Conservation (phyloP, 2,797 vertebrate species). For the Eremophila alpestris region DNA sequence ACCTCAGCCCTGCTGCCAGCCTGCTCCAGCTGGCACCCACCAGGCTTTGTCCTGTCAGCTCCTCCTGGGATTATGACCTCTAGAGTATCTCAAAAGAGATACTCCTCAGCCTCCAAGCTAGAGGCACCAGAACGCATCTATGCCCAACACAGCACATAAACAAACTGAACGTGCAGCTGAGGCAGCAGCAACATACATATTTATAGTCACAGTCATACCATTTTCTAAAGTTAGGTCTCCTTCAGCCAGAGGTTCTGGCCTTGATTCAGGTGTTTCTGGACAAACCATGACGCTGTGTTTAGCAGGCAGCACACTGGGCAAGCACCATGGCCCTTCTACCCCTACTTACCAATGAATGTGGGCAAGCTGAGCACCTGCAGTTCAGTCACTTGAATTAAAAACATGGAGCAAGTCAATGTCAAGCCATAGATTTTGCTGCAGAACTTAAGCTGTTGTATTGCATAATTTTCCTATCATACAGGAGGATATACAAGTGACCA, state of each 20-base stretch:
- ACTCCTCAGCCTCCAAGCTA: neutral
- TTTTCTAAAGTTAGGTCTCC: slow-evolving; percentile 30
- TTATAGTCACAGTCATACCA: neutral
- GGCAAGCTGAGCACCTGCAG: neutral
- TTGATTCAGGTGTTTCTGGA: neutral
- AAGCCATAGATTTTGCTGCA: neutral
- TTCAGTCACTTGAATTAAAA: neutral
- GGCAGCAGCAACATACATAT: neutral
- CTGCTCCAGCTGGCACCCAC: neutral
- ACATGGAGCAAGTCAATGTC: neutral
- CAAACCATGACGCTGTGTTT: neutral
- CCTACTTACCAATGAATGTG: neutral
- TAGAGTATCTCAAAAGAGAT: neutral
- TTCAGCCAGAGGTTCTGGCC: slow-evolving; percentile 20
- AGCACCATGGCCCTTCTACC: neutral
- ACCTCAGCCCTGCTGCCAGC: neutral
- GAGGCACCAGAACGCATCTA: neutral
- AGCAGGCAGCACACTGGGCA: neutral
- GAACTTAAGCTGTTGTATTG: neutral
- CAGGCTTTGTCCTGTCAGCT: neutral
- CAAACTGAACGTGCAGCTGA: neutral
- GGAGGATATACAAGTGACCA: neutral
- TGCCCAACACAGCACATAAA: neutral
- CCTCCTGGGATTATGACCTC: neutral
- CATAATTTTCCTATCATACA: neutral